Evolutionary conservation across 1,140 invertebrate species (phyloP), one percentile per base, ranked within the genome.

Genomic region (Sycobia sp.): DNA sequence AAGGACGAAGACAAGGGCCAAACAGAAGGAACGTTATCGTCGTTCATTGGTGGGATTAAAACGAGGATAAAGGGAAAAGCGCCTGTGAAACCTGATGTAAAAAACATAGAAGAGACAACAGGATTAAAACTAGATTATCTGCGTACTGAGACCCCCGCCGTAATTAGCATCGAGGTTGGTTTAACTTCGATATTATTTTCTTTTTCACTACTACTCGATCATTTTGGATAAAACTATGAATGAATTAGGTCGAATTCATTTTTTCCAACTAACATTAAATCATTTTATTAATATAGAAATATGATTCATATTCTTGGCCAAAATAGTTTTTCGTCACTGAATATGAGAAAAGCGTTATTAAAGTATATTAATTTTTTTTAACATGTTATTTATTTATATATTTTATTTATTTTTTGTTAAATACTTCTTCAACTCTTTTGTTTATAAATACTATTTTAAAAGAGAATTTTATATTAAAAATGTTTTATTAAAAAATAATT

Each of bases 21-120:
- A 5, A 20, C 58, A 3, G 47, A 58, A 13, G 39, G 55, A 44
- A 46, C 53, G 4, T 56, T 58, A 36, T 64, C 67, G 16, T 68
- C 61, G 4, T 61, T 51, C 29, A 57, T 66, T 1, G 61, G 53
- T 51, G 67, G 46, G 9, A 68, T 66, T 53, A 58, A 20, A 39
- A 55, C 56, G 10, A 65, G 32, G 29, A 18, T 64, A 59, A 69
- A 68, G 61, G 56, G 46, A 47, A 73, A 58, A 27, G 68, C 62
- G 43, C 71, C 55, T 53, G 59, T 7, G 57, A 70, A 65, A 57
- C 66, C 69, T 43, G 43, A 57, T 9, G 56, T 56, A 46, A 34
- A 53, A 58, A 50, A 61, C 41, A 13, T 4, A 18, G 22, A 58
- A 43, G 32, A 57, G 16, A 34, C 18, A 13, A 55, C 41, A 29